These are phyloP conservation scores for Ophioninae sp. DNA, from an alignment of 2,888 invertebrate species.

Conservation along the genomic window DNA sequence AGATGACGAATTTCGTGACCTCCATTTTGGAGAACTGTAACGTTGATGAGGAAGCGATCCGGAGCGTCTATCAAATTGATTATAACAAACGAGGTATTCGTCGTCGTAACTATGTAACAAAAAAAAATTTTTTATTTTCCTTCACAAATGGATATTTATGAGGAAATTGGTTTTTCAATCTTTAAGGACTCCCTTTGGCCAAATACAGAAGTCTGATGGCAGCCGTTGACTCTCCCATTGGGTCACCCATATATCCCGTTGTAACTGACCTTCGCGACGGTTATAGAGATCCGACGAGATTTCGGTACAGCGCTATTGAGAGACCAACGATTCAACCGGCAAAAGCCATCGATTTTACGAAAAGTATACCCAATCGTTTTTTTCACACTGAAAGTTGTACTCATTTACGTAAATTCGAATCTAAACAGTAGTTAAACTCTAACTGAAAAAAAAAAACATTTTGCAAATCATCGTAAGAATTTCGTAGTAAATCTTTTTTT, in stretches of 20 bases:
- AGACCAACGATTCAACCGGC: conserved; percentile 84
- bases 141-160: neutral
- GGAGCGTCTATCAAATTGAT: conserved; percentile 85
- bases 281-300: conserved; percentile 85
- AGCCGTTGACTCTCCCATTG: conserved; percentile 84
- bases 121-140: neutral
- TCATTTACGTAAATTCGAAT: neutral
- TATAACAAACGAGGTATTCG: conserved; percentile 83
- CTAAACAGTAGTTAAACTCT: neutral
- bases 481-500: neutral
- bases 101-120: neutral
- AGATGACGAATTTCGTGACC: conserved; percentile 77
- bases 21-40: conserved; percentile 85
- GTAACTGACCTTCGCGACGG: conserved; percentile 83
- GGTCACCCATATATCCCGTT: conserved; percentile 83
- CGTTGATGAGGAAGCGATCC: conserved; percentile 84
- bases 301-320: conserved; percentile 83
- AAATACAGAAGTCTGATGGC: conserved; percentile 84
- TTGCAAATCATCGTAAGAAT: neutral
- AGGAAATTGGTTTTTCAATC: neutral
- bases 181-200: conserved; percentile 82
- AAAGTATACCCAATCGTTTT: conserved; percentile 61
- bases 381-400: neutral
- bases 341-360: conserved; percentile 62
- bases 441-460: neutral